These are phyloP conservation scores for Hanleya hanleyi DNA, from an alignment of 2,888 invertebrate species.

Conservation along the genomic window DNA sequence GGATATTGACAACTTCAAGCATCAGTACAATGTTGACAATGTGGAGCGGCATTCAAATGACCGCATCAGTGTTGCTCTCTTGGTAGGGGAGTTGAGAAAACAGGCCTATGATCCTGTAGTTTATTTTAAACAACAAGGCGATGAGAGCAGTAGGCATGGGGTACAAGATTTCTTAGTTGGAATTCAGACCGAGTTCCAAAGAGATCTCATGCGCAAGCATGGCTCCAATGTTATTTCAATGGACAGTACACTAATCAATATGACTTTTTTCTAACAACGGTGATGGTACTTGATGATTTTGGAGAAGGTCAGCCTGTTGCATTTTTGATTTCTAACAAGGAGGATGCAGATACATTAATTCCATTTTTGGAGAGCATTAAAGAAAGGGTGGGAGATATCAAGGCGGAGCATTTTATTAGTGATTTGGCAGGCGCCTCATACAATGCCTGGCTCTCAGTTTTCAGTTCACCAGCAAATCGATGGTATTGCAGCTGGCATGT, in stretches of 20 bases:
- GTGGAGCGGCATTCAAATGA: background rate
- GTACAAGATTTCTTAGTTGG: too few relatives aligned
- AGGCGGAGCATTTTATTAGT: too few relatives aligned
- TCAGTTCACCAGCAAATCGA: background rate
- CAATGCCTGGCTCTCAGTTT: background rate
- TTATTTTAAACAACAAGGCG: too few relatives aligned
- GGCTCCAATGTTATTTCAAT: too few relatives aligned
- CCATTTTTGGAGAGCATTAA: background rate
- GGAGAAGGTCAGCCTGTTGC: background rate
- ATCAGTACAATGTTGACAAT: background rate
- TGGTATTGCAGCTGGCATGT: background rate
- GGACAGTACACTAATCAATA: background rate
- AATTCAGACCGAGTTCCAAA: too few relatives aligned
- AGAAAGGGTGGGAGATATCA: too few relatives aligned
- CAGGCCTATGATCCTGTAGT: too few relatives aligned
- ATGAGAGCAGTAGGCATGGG: too few relatives aligned
- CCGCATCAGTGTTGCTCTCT: too few relatives aligned
- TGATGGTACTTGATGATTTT: constrained; percentile 10
- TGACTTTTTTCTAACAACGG: background rate
- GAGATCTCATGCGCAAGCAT: too few relatives aligned
- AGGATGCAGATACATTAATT: background rate
- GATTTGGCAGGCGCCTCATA: too few relatives aligned
- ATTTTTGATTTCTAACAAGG: background rate
- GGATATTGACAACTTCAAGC: background rate
- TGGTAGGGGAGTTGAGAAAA: too few relatives aligned